A percentile compares a stretch with the other conserved stretches of the same genome.
These are phyloP conservation scores for Todiramphus chloris DNA, from an alignment of 2,113 vertebrate genomes.

Conservation along the genomic window DNA sequence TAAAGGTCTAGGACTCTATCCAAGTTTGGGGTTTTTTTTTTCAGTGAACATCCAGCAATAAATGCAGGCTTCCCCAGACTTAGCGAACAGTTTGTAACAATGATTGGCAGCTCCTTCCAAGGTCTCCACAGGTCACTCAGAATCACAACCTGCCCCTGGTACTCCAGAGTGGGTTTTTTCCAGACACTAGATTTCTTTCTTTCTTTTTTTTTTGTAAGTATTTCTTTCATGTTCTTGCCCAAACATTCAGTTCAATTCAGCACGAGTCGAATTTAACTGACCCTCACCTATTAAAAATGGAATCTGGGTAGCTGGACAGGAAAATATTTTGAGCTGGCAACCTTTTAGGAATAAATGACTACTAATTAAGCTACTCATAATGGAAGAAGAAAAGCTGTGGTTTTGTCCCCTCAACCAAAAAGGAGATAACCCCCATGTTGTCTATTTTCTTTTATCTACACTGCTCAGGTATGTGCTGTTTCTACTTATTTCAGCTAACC, in stretches of 20 bases:
- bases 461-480: neutral
- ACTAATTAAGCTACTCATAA: neutral
- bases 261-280: neutral
- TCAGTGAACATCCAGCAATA: neutral
- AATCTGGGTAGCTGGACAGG: neutral
- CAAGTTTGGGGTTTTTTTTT: neutral
- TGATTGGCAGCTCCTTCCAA: neutral
- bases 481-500: neutral
- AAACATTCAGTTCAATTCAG: neutral
- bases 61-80: neutral
- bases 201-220: neutral
- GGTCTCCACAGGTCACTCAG: neutral
- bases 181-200: neutral
- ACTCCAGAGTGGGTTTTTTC: neutral
- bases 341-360: neutral
- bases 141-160: neutral
- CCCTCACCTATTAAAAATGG: neutral
- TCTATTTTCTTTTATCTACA: neutral
- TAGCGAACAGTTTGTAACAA: neutral
- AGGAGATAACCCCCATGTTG: neutral
- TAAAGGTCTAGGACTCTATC: slow-evolving; percentile 10
- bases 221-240: neutral
- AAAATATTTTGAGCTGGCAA: neutral
- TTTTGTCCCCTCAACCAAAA: neutral
- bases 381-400: neutral